Percentiles rank a stretch among this genome's conserved stretches.
Conservation (phyloP, 2,113 vertebrate species). For the Physeter macrocephalus region DNA sequence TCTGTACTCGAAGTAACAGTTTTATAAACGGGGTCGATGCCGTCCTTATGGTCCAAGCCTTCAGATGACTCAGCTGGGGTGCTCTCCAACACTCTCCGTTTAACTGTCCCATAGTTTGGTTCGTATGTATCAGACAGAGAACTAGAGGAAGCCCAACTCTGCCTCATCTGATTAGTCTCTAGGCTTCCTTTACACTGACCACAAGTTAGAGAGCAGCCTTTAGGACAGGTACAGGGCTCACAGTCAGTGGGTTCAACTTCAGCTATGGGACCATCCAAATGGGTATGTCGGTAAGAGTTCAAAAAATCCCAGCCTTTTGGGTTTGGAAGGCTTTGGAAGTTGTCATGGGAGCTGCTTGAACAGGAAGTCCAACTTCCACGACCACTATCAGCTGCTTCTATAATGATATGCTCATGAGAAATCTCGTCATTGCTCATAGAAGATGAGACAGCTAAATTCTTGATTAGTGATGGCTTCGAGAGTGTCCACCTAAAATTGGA, state of each 20-base stretch:
- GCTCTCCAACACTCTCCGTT: conserved; percentile 84
- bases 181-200: conserved; percentile 79
- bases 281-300: conserved; percentile 84
- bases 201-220: conserved; percentile 77
- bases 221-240: conserved; percentile 74
- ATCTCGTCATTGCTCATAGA: conserved; percentile 91
- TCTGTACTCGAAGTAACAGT: conserved; percentile 97
- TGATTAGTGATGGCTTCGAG: conserved; percentile 76
- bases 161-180: conserved; percentile 82
- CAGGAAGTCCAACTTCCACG: conserved; percentile 98
- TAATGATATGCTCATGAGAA: conserved; percentile 85
- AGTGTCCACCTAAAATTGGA: conserved; percentile 76
- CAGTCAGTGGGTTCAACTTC: conserved; percentile 83
- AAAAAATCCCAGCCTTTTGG: conserved; percentile 86
- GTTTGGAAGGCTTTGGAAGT: conserved; percentile 90
- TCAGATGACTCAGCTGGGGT: conserved; percentile 75
- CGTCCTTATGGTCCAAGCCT: conserved; percentile 77
- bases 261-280: conserved; percentile 85
- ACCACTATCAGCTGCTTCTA: conserved; percentile 92
- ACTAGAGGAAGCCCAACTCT: conserved; percentile 92
- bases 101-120: conserved; percentile 90
- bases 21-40: conserved; percentile 89
- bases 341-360: conserved; percentile 96
- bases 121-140: conserved; percentile 91
- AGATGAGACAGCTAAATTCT: conserved; percentile 82